A percentile compares a stretch with the other conserved stretches of the same genome.
Conservation (phyloP, 2,888 invertebrate genomes). For the Tubiluchus corallicola region DNA sequence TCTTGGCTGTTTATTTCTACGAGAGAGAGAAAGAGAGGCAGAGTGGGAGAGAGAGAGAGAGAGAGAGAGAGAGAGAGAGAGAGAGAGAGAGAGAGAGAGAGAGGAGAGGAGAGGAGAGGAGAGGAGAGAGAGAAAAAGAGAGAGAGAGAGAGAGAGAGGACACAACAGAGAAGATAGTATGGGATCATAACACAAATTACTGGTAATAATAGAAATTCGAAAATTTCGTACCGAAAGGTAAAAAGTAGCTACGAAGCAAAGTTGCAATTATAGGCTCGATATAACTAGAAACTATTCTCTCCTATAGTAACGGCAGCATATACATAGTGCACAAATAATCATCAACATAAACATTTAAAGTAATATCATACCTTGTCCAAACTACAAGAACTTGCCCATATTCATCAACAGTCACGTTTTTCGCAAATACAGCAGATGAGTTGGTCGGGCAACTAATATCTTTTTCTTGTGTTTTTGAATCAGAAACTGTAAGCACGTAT, state of each 20-base stretch:
- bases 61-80: neutral
- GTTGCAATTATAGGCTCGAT: too few species aligned
- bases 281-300: too few species aligned
- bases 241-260: too few species aligned
- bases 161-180: neutral
- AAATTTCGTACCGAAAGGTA: too few species aligned
- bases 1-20: too few species aligned
- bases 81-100: neutral
- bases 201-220: too few species aligned
- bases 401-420: neutral
- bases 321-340: neutral
- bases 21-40: neutral
- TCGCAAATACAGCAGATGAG: neutral
- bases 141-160: neutral
- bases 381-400: neutral
- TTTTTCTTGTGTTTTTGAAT: too few species aligned
- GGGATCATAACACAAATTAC: too few species aligned
- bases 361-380: neutral
- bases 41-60: neutral
- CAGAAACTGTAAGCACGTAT: too few species aligned
- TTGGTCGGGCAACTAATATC: too few species aligned
- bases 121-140: neutral
- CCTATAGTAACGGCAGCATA: neutral
- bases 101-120: neutral
- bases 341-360: neutral